Evolutionary conservation across 23 tunicate species (phyloP).

Genomic region (Trididemnum clinides): DNA sequence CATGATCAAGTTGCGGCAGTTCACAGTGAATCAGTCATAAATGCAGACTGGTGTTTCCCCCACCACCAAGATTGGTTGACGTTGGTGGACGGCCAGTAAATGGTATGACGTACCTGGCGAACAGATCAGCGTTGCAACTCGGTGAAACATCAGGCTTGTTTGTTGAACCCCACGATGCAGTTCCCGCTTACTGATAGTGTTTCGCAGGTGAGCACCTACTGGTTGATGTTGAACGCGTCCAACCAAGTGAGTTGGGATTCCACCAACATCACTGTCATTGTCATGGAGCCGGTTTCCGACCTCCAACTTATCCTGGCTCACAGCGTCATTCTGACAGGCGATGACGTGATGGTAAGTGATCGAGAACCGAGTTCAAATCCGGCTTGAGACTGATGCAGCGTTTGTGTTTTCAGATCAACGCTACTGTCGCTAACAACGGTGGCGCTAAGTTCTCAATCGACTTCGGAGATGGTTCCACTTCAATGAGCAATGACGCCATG

Average conservation of each 20-base stretch:
- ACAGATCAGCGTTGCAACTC: no score
- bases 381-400: neutral
- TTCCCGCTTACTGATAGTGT: neutral
- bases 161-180: no score
- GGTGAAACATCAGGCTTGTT: no score
- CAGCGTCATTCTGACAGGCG: neutral
- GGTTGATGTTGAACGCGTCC: constrained; percentile 40
- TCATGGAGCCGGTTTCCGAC: constrained; percentile 11
- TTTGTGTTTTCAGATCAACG: constrained; percentile 32
- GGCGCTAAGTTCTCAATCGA: constrained; percentile 13
- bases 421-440: neutral
- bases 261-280: neutral
- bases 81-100: no score
- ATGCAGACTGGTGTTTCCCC: no score
- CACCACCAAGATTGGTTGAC: no score
- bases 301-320: neutral
- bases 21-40: no score
- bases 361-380: neutral
- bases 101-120: no score
- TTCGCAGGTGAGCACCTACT: constrained; percentile 43
- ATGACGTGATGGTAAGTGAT: neutral
- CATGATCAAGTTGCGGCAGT: no score
- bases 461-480: constrained; percentile 11
- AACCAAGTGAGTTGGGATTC: constrained; percentile 45
- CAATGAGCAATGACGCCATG: neutral